Evolutionary conservation across 2,888 invertebrate genomes (phyloP).

Genomic region (Diplazon laetatorius): DNA sequence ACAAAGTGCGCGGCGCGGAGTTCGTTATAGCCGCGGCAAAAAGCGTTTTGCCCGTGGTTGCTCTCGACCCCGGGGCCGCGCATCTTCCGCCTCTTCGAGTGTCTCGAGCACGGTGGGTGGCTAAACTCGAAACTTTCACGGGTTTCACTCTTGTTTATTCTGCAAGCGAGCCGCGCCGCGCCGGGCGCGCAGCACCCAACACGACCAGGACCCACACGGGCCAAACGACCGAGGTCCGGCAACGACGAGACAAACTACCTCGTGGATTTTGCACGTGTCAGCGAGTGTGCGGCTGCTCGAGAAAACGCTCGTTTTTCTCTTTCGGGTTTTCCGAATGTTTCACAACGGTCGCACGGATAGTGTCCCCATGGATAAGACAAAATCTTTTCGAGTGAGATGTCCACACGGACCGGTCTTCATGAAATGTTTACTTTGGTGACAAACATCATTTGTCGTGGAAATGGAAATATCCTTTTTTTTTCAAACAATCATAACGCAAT

Average conservation of each 20-base stretch:
- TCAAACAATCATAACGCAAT: no score
- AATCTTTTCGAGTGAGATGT: no score
- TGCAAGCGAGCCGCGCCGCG: conserved; percentile 42
- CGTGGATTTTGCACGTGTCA: conserved; percentile 61
- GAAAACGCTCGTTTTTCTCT: neutral
- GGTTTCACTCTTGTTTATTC: conserved; percentile 59
- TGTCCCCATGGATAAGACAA: no score
- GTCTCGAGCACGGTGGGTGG: conserved; percentile 56
- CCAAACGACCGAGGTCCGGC: conserved; percentile 58
- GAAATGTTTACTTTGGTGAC: no score
- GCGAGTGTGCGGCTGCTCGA: neutral
- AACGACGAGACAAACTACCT: conserved; percentile 61
- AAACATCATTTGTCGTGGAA: no score
- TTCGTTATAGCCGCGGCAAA: neutral
- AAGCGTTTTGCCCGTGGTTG: neutral
- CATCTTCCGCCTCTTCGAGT: conserved; percentile 18
- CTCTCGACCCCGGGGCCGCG: neutral
- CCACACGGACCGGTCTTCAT: no score
- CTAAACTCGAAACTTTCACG: conserved; percentile 59
- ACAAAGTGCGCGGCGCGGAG: conserved; percentile 1
- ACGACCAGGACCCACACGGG: conserved; percentile 26
- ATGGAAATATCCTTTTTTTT: no score
- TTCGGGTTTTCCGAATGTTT: no score
- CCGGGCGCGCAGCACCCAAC: conserved; percentile 28
- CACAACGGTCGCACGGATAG: no score